Conservation (phyloP, 2,888 invertebrate species). For the Carcina quercana region DNA sequence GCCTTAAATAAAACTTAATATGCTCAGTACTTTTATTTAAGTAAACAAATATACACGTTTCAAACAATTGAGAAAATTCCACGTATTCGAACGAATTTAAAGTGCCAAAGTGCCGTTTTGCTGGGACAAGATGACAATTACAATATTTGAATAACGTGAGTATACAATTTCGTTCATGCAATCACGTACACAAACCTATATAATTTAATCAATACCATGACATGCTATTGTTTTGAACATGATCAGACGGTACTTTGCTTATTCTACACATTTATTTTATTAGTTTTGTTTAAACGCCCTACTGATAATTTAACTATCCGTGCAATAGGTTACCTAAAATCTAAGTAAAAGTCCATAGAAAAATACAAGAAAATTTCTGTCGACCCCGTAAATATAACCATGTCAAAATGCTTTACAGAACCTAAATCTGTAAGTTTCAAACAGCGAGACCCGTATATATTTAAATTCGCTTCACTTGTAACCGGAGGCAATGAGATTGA, state of each 20-base stretch:
- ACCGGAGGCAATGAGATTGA: not conserved
- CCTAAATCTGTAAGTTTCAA: too few species aligned
- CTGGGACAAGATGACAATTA: not conserved
- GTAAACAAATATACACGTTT: constrained; percentile 53
- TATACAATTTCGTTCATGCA: not conserved
- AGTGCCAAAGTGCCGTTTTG: not conserved
- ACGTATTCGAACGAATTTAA: constrained; percentile 13
- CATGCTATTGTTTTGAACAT: constrained; percentile 20
- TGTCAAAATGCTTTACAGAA: too few species aligned
- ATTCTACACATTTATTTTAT: constrained; percentile 8
- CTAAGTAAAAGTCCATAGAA: constrained; percentile 25
- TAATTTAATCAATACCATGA: constrained; percentile 3
- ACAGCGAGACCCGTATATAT: constrained; percentile 1
- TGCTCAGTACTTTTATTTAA: constrained; percentile 61
- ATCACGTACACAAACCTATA: not conserved
- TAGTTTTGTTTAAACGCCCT: constrained; percentile 10
- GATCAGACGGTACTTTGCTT: constrained; percentile 20
- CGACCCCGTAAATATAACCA: too few species aligned
- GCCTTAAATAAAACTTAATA: constrained; percentile 65
- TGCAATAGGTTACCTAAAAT: constrained; percentile 20
- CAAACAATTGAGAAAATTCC: constrained; percentile 24
- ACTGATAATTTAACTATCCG: constrained; percentile 27
- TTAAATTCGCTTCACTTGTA: not conserved
- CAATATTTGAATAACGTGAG: not conserved
- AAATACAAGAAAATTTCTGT: constrained; percentile 15